Evolutionary conservation across 2,113 vertebrate genomes (phyloP), one percentile per base, ranked within the genome.

Genomic region (Nymphicus hollandicus): DNA sequence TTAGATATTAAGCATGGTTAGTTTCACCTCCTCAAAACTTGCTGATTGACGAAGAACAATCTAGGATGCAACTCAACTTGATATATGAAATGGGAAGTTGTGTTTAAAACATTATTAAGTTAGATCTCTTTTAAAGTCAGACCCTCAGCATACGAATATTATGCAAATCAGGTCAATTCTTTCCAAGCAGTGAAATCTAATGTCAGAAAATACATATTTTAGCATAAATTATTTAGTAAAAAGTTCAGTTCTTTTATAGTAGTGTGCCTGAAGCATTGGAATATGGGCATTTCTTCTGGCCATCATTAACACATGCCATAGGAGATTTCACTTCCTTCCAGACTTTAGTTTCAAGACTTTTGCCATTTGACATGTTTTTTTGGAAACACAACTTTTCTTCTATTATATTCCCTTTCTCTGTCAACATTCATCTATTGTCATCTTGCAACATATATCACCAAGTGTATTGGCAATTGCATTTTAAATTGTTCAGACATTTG

Each of bases 141-240:
- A 97, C 96, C 88, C 41, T 95, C 79, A 96, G 87, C 87, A 94
- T 88, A 95, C 93, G 95, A 94, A 97, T 97, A 96, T 97, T 98
- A 98, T 98, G 97, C 96, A 98, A 98, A 98, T 98, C 31, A 96
- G 95, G 92, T 90, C 80, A 97, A 81, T 97, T 98, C 94, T 97
- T 98, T 97, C 95, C 91, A 97, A 97, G 97, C 92, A 95, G 78
- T 95, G 94, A 98, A 98, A 97, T 97, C 47, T 98, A 98, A 98
- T 98, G 98, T 98, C 98, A 98, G 91, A 97, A 98, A 98, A 97
- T 98, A 97, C 98, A 98, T 98, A 98, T 98, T 98, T 98, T 98
- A 98, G 96, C 98, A 98, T 98, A 98, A 81, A 98, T 98, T 98
- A 98, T 96, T 97, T 96, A 94, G 96, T 97, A 93, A 97, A 98